Evolutionary conservation across 2,797 vertebrate species (phyloP).

Genomic region (Macroramphosus scolopax): DNA sequence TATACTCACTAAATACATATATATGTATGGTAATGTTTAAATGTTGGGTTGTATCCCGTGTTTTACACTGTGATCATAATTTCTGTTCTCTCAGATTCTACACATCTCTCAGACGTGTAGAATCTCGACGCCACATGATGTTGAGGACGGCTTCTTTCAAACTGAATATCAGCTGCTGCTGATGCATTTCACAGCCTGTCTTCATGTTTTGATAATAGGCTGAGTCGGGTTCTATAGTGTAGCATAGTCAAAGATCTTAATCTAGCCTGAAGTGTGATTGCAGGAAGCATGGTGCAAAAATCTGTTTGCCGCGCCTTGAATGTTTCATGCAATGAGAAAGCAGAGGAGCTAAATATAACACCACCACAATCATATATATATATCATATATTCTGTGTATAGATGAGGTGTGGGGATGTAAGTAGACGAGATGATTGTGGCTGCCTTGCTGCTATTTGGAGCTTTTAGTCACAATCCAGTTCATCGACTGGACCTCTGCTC

Average conservation of each 20-base stretch:
- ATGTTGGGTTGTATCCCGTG: no score
- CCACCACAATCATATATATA: no score
- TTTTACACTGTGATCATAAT: no score
- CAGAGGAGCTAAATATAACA: neutral
- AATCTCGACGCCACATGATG: conserved; percentile 28
- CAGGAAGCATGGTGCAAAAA: no score
- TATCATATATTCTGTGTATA: conserved; percentile 2
- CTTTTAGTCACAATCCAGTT: conserved; percentile 71
- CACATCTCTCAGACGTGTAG: no score
- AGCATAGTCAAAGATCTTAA: conserved; percentile 2
- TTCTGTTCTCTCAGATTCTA: no score
- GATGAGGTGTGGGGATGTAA: conserved; percentile 21
- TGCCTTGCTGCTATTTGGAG: conserved; percentile 65
- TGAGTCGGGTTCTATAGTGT: neutral
- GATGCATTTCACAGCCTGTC: conserved; percentile 12
- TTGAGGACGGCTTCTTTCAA: conserved; percentile 23
- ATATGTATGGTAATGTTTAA: no score
- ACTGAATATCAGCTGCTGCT: conserved; percentile 7
- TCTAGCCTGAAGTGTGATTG: neutral
- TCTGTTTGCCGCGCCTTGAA: no score
- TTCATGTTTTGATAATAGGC: conserved; percentile 8
- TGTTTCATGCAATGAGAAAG: neutral
- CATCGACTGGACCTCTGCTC: conserved; percentile 68
- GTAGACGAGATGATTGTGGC: conserved; percentile 51
- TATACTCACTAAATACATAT: no score